phyloP scores from a whole-genome alignment of 2,797 vertebrate genomes.

The Taeniopygia guttata region DNA sequence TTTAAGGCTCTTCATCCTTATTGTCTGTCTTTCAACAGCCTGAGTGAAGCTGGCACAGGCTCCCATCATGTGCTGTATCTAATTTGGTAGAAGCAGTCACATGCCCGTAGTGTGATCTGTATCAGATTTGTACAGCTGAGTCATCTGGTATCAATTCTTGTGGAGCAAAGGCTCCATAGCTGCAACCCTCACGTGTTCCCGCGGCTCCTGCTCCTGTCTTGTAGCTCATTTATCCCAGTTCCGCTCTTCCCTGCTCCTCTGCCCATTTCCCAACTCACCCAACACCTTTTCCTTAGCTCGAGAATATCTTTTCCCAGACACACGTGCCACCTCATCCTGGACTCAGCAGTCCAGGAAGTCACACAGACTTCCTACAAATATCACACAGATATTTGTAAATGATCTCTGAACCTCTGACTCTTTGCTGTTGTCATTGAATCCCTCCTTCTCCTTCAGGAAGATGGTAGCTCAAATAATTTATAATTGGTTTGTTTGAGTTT shows the following conservation, averaged over 20 bases:
- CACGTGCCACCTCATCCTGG: fast-evolving
- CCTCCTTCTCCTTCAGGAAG: neutral
- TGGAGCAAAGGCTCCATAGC: neutral
- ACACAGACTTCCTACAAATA: neutral
- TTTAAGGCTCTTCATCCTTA: neutral
- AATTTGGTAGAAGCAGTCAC: conserved; percentile 40
- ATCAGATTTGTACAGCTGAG: neutral
- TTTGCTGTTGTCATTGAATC: neutral
- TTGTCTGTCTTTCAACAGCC: conserved; percentile 18
- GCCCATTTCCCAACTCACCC: neutral
- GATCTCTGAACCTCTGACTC: neutral
- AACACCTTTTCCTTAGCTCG: fast-evolving
- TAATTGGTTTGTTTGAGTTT: neutral
- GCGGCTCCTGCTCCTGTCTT: neutral
- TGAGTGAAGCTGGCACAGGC: conserved; percentile 2
- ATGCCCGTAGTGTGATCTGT: conserved; percentile 4
- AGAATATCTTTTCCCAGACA: neutral
- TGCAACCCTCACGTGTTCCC: neutral
- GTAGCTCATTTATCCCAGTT: neutral
- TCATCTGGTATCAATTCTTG: conserved; percentile 54
- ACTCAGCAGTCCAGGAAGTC: neutral
- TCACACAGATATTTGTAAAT: neutral
- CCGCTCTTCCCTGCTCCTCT: neutral
- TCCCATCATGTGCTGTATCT: conserved; percentile 11
- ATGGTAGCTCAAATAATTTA: neutral